A percentile compares a stretch with the other conserved stretches of the same genome.
These are phyloP conservation scores for Scaptomyza tumidula DNA, from an alignment of 2,888 invertebrate genomes.

Conservation along the genomic window DNA sequence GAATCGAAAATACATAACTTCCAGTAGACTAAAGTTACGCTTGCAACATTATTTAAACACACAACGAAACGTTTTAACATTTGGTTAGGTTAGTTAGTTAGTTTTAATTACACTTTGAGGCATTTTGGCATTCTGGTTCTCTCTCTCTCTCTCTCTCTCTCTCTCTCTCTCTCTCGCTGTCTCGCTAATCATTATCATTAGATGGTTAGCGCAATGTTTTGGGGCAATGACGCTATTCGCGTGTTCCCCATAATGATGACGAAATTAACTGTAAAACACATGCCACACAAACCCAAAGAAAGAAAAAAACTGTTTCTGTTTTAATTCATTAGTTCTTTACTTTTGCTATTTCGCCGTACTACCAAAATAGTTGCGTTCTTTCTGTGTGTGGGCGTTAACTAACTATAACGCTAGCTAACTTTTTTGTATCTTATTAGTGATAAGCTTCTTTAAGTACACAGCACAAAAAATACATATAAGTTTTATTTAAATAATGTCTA, in stretches of 20 bases:
- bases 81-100: too few relatives aligned
- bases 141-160: too few relatives aligned
- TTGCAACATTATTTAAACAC: too few relatives aligned
- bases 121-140: not conserved
- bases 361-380: not conserved
- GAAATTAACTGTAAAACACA: constrained; percentile 42
- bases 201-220: constrained; percentile 12
- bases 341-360: constrained; percentile 4
- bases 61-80: not conserved
- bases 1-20: too few relatives aligned
- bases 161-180: too few relatives aligned
- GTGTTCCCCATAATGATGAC: constrained; percentile 53
- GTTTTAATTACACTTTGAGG: constrained; percentile 16
- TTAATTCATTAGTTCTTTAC: constrained; percentile 43
- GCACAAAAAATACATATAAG: too few relatives aligned
- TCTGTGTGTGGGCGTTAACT: constrained; percentile 30
- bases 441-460: too few relatives aligned
- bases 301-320: constrained; percentile 22
- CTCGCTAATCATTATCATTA: constrained; percentile 38
- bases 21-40: too few relatives aligned
- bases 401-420: constrained; percentile 4
- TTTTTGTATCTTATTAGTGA: constrained; percentile 20
- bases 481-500: too few relatives aligned
- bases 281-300: constrained; percentile 5
- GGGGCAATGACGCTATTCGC: constrained; percentile 59